Conservation (phyloP, 2,797 vertebrate genomes). For the Lagorchestes hirsutus region DNA sequence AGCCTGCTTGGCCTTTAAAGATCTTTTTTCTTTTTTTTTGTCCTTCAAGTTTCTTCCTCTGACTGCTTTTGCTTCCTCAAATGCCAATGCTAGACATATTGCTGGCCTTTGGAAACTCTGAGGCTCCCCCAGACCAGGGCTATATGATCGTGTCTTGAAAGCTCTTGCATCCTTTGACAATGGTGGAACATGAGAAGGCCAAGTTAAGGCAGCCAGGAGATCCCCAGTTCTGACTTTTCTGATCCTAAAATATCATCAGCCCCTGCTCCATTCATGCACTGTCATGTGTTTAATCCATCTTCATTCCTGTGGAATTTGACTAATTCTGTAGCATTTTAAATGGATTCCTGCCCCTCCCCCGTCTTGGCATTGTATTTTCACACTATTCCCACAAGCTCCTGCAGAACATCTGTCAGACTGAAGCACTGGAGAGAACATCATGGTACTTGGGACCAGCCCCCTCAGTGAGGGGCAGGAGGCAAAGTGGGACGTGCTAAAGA, state of each 20-base stretch:
- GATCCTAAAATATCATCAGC: constrained; percentile 33
- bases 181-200: constrained; percentile 30
- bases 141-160: constrained; percentile 37
- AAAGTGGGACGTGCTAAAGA: background rate
- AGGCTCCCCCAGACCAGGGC: constrained; percentile 29
- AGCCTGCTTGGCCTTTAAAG: background rate
- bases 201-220: constrained; percentile 36
- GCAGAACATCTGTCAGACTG: constrained; percentile 6
- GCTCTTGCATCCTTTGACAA: constrained; percentile 4
- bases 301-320: constrained; percentile 42
- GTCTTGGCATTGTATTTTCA: constrained; percentile 34
- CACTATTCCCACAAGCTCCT: constrained; percentile 14
- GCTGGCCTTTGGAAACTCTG: constrained; percentile 5
- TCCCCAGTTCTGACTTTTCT: constrained; percentile 51
- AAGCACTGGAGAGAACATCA: constrained; percentile 6
- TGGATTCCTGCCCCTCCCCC: background rate
- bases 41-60: constrained; percentile 43
- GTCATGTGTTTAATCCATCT: constrained; percentile 10
- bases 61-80: constrained; percentile 12
- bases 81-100: background rate
- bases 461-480: constrained; percentile 1
- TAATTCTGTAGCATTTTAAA: constrained; percentile 35
- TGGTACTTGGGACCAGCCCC: background rate
- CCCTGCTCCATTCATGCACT: constrained; percentile 29
- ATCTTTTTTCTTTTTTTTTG: constrained; percentile 11